Conservation (phyloP, 2,888 invertebrate genomes). For the Brachyptera putata region DNA sequence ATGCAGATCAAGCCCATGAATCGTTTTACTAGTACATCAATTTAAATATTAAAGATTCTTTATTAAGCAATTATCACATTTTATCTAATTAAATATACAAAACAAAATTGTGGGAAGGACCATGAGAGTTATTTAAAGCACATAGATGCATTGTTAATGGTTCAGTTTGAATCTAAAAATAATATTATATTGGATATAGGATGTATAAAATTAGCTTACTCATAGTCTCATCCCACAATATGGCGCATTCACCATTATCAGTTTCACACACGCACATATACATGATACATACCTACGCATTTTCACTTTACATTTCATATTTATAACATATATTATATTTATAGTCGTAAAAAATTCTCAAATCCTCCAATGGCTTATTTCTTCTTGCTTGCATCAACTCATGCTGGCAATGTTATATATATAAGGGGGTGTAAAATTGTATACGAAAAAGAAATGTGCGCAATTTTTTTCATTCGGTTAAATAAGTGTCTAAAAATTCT, state of each 20-base stretch:
- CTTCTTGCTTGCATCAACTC: neutral
- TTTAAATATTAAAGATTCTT: conserved; percentile 23
- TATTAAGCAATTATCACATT: conserved; percentile 34
- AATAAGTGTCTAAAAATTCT: neutral
- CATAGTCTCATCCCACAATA: conserved; percentile 25
- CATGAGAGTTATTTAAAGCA: conserved; percentile 27
- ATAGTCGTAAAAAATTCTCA: conserved; percentile 30
- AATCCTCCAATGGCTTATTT: conserved; percentile 33
- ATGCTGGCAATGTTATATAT: neutral
- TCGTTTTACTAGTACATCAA: neutral
- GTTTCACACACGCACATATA: too few relatives aligned
- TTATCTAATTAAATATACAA: conserved; percentile 30
- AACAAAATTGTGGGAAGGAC: conserved; percentile 22
- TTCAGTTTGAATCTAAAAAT: conserved; percentile 15
- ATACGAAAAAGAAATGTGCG: conserved; percentile 9
- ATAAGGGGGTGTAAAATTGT: conserved; percentile 3
- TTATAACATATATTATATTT: conserved; percentile 32
- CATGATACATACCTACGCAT: conserved; percentile 9
- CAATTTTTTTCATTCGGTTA: neutral
- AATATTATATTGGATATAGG: conserved; percentile 21
- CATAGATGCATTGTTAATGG: conserved; percentile 23
- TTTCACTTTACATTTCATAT: conserved; percentile 26
- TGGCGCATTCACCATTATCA: conserved; percentile 16
- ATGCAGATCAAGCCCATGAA: neutral
- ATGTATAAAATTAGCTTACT: conserved; percentile 21